A percentile compares a stretch with the other conserved stretches of the same genome.
Evolutionary conservation across 2,113 vertebrate species (phyloP).

Genomic region (Chunga burmeisteri): DNA sequence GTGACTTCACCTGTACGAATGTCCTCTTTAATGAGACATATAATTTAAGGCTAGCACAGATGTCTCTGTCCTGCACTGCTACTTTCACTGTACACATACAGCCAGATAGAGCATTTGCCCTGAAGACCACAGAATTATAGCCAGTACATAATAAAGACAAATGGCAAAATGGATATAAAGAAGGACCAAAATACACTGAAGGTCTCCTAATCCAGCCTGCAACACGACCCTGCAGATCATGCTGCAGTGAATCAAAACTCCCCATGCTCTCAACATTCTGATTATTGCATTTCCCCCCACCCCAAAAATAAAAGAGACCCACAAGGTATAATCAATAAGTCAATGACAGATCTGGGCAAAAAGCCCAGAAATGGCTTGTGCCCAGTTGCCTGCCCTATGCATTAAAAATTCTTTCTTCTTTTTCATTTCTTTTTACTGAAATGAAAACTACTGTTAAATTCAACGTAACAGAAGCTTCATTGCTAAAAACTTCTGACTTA

Average conservation of each 20-base stretch:
- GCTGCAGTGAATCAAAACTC: neutral
- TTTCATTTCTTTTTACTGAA: neutral
- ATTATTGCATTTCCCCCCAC: neutral
- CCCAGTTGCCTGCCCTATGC: neutral
- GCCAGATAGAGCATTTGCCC: neutral
- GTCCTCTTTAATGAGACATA: neutral
- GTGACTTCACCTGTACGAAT: neutral
- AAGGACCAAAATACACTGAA: neutral
- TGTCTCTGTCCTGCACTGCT: neutral
- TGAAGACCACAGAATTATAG: neutral
- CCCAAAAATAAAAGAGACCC: neutral
- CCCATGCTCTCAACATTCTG: neutral
- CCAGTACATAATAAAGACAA: neutral
- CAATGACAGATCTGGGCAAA: slow-evolving; percentile 5
- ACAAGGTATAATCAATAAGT: neutral
- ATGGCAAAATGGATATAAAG: neutral
- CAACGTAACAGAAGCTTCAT: neutral
- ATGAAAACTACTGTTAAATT: neutral
- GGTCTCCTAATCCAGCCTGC: neutral
- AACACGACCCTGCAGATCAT: neutral
- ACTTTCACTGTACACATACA: neutral
- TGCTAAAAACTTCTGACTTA: neutral
- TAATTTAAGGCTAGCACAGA: neutral
- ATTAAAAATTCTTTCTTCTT: neutral
- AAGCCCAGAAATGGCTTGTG: slow-evolving; percentile 4